Evolutionary conservation across 2,113 vertebrate species (phyloP), one percentile per base, ranked within the genome.

Genomic region (Nanorana parkeri): DNA sequence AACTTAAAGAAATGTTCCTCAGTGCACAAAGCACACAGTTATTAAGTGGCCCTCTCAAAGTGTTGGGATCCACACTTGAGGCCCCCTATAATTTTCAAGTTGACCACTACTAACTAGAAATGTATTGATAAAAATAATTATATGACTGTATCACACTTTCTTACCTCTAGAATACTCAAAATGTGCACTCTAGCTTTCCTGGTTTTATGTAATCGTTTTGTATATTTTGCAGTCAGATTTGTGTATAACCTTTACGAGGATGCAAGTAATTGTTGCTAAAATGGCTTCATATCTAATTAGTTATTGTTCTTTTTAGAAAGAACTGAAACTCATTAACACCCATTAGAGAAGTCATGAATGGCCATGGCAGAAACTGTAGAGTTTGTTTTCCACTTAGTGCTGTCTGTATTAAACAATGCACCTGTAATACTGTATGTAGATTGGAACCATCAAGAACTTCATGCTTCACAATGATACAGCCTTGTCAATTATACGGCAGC

Each of bases 301-400:
- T 58, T 69, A 80, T 71, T 80, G 78, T 80, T 61, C 29, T 15
- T 28, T 75, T 36, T 29, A 26, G 54, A 23, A n/a, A 15, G 7
- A 20, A 60, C 66, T 69, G 78, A 80, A 80, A 80, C 78, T 41
- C 54, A 23, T 79, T 68, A 21, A 68, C 65, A 79, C 55, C 28
- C 13, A 65, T 17, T 52, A 32, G 28, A 29, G 63, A 58, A 23
- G n/a, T 68, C 24, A 32, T 28, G 3, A 52, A 41, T 41, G 21
- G 19, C 17, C 36, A 41, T 21, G 69, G 66, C 20, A 69, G 52
- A 79, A 68, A 79, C 77, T 23, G 36, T n/a, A 54, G 21, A 21
- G 65, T 65, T 61, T 79, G 29, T 68, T 78, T 21, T 54, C 20
- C 17, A 56, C 17, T 29, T 68, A 55, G 56, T 23, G 56, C 21